These are phyloP conservation scores for Celastrina argiolus DNA, from an alignment of 2,888 invertebrate species.

Conservation along the genomic window DNA sequence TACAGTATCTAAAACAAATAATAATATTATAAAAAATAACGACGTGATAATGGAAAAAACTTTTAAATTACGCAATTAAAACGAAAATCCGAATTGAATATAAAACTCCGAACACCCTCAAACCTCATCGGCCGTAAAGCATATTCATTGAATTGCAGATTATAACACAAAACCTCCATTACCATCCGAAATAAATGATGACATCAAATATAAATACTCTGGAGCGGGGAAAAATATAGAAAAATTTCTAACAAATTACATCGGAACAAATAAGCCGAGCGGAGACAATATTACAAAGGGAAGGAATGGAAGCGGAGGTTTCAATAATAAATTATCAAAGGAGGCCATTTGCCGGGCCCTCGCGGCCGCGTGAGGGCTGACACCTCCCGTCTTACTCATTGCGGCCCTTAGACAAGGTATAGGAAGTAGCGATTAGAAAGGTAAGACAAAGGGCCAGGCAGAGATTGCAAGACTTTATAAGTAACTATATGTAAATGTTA, in stretches of 20 bases:
- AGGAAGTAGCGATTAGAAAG: constrained; percentile 24
- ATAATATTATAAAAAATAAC: background rate
- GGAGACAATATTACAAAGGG: constrained; percentile 65
- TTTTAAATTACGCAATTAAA: constrained; percentile 8
- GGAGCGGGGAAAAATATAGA: constrained; percentile 36
- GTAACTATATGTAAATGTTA: too few species aligned
- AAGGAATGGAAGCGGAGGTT: constrained; percentile 61
- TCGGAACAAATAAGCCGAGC: constrained; percentile 55
- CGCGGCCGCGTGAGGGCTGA: constrained; percentile 49
- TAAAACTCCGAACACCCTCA: background rate
- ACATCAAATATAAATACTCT: constrained; percentile 26
- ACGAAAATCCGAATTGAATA: background rate
- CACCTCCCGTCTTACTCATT: constrained; percentile 65
- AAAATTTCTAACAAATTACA: constrained; percentile 53
- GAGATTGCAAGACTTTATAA: too few species aligned
- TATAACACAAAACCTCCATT: constrained; percentile 32
- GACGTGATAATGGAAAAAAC: background rate
- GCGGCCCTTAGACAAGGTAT: constrained; percentile 46
- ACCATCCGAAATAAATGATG: constrained; percentile 32
- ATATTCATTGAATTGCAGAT: constrained; percentile 16
- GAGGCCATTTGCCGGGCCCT: constrained; percentile 40
- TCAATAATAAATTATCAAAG: constrained; percentile 72
- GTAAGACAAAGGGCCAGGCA: too few species aligned
- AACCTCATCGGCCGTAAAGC: background rate
- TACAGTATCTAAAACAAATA: too few species aligned